Evolutionary conservation across 2,888 invertebrate genomes (phyloP).

Genomic region (Euphydryas editha): DNA sequence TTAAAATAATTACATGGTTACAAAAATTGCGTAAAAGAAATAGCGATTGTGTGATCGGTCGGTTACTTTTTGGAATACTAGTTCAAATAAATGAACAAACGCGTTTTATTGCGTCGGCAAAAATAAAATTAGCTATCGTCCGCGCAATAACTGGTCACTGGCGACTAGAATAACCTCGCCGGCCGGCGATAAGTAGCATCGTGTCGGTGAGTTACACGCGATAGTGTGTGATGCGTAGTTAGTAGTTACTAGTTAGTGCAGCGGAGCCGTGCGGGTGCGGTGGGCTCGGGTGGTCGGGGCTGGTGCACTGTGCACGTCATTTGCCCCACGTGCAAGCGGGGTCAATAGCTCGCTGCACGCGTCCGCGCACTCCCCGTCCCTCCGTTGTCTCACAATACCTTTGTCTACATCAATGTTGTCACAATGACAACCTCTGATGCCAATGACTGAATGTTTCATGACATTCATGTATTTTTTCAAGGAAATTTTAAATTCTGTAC

Average conservation of each 20-base stretch:
- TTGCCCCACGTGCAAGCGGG: slow-evolving; percentile 63
- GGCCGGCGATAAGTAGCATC: slow-evolving; percentile 44
- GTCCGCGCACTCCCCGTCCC: slow-evolving; percentile 45
- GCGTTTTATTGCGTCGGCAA: slow-evolving; percentile 34
- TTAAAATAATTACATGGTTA: slow-evolving; percentile 14
- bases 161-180: slow-evolving; percentile 42
- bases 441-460: slow-evolving; percentile 42
- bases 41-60: slow-evolving; percentile 20
- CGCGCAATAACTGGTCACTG: slow-evolving; percentile 37
- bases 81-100: slow-evolving; percentile 23
- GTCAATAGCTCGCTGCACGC: slow-evolving; percentile 69
- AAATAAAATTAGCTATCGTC: slow-evolving; percentile 34
- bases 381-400: slow-evolving; percentile 46
- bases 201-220: slow-evolving; percentile 26
- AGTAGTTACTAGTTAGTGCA: too few relatives aligned
- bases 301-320: slow-evolving; percentile 46
- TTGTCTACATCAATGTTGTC: slow-evolving; percentile 48
- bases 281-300: slow-evolving; percentile 22
- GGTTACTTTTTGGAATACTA: slow-evolving; percentile 19
- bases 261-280: slow-evolving; percentile 11
- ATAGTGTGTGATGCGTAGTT: slow-evolving; percentile 32
- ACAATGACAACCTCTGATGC: slow-evolving; percentile 44
- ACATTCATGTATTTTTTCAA: slow-evolving; percentile 22
- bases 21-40: neutral
- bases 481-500: slow-evolving; percentile 2